These are phyloP conservation scores for Toxotes lorentzi DNA, from an alignment of 2,797 vertebrate genomes.

Conservation along the genomic window DNA sequence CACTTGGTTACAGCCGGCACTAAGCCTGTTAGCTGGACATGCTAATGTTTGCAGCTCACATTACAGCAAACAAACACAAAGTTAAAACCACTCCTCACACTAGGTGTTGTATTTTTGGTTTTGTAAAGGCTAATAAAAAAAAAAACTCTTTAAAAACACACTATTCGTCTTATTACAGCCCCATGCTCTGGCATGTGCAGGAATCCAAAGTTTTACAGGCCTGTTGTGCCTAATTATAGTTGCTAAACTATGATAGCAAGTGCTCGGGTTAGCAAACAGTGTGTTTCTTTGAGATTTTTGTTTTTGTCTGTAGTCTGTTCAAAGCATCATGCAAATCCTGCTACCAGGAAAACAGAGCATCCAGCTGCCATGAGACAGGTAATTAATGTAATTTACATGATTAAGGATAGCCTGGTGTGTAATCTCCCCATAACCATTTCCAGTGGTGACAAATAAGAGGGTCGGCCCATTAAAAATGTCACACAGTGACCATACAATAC, in stretches of 20 bases:
- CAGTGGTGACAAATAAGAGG: slow-evolving; percentile 25
- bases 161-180: background rate
- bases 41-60: background rate
- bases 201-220: background rate
- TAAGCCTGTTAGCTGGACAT: background rate
- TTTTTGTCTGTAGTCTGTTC: slow-evolving; percentile 8
- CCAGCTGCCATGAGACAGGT: slow-evolving; percentile 37
- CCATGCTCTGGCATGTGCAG: background rate
- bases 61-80: background rate
- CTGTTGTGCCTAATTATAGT: background rate
- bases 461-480: slow-evolving; percentile 25
- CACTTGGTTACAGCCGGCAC: background rate
- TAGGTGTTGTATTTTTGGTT: background rate
- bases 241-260: background rate
- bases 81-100: background rate
- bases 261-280: background rate
- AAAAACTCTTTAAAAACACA: background rate
- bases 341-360: background rate
- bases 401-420: slow-evolving; percentile 38
- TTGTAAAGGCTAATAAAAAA: background rate
- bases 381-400: slow-evolving; percentile 53
- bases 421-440: slow-evolving; percentile 47
- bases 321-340: slow-evolving; percentile 9
- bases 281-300: slow-evolving; percentile 18
- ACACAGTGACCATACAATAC: slow-evolving; percentile 3